These are phyloP conservation scores for Rhea pennata DNA, from an alignment of 2,113 vertebrate genomes.

Conservation along the genomic window DNA sequence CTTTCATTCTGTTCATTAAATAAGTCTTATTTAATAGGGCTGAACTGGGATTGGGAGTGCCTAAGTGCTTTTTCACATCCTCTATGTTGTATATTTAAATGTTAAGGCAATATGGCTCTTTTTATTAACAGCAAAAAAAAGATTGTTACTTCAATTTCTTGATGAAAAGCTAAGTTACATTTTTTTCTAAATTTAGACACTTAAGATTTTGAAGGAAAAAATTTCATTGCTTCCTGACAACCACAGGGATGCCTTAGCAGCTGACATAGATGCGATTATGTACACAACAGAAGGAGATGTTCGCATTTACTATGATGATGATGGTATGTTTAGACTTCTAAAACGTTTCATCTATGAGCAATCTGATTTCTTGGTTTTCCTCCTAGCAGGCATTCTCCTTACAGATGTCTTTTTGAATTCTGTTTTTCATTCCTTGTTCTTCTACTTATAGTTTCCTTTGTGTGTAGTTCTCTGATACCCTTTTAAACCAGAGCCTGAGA, in stretches of 20 bases:
- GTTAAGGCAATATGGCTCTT: background rate
- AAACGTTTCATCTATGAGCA: background rate
- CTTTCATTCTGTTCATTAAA: background rate
- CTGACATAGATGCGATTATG: constrained; percentile 88
- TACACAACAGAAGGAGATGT: constrained; percentile 85
- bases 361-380: background rate
- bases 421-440: background rate
- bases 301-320: constrained; percentile 89
- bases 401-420: background rate
- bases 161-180: constrained; percentile 15
- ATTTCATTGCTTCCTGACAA: constrained; percentile 79
- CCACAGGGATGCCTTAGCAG: constrained; percentile 87
- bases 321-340: constrained; percentile 79
- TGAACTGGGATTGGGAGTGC: background rate
- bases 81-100: background rate
- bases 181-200: constrained; percentile 78
- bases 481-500: background rate
- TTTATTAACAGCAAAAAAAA: background rate
- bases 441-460: background rate
- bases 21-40: background rate
- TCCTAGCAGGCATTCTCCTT: background rate
- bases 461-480: background rate
- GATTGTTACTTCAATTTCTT: background rate
- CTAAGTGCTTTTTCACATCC: background rate
- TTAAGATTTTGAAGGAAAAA: constrained; percentile 87